Base-by-base conservation (phyloP, 1,140 invertebrate species). In the Cepaea nemoralis region DNA sequence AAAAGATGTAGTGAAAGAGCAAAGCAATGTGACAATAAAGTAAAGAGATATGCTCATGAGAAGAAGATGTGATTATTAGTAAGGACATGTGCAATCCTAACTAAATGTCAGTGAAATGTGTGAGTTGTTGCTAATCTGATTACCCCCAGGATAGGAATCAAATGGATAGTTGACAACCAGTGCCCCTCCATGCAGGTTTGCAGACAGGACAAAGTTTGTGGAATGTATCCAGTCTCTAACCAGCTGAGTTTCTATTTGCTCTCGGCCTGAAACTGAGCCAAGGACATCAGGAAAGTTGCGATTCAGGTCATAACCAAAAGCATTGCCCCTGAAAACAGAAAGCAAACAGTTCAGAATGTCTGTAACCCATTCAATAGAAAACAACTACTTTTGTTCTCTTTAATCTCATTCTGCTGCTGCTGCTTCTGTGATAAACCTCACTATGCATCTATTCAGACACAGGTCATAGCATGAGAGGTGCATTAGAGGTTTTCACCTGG, bases 281-380 rank as follows among this genome's bases (percentile, higher is more conserved):
- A 88, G 98, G 83, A 96, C 95, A 89, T 98, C 97, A 0, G 98
- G 98, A 88, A 99, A 99, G 92, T 99, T 98, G 86, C 98, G 93
- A 91, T 99, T 99, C 5, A 99, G 92, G 91, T 99, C 98, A 14
- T 97, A 92, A 39, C 93, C 88, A 85, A 97, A 91, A 0, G 95
- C 95, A 92, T 99, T 99, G 0, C 87, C 86, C 85, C 98, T 91
- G 88, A 19, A 55, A 55, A 14, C 3, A 14, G 22, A 55, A 55
- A 55, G 50, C n/a, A 5, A 55, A n/a, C n/a, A n/a, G n/a, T n/a
- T n/a, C n/a, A n/a, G n/a, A n/a, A n/a, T n/a, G n/a, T n/a, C n/a
- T n/a, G n/a, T n/a, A n/a, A n/a, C n/a, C n/a, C n/a, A n/a, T n/a
- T n/a, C n/a, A n/a, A n/a, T n/a, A n/a, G n/a, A n/a, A n/a, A n/a